Percentiles rank a stretch among this genome's conserved stretches.
These are phyloP conservation scores for Lagothrix lagotricha DNA, from an alignment of 2,797 vertebrate species.

Conservation along the genomic window DNA sequence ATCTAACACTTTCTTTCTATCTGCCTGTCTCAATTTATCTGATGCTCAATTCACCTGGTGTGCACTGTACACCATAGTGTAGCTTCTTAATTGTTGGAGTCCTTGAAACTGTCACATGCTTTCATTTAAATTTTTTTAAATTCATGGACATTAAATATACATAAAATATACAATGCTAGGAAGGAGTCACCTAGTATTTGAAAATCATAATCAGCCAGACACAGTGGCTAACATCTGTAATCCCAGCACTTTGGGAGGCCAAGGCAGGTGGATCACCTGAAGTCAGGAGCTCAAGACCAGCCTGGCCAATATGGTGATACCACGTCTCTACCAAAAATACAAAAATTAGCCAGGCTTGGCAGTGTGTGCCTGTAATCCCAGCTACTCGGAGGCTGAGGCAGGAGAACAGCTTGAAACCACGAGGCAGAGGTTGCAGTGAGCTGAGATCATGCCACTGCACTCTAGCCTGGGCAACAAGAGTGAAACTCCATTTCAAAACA, in stretches of 20 bases:
- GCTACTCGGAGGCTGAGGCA: not conserved
- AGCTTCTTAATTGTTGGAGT: not conserved
- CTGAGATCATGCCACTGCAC: not conserved
- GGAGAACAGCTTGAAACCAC: too few species aligned
- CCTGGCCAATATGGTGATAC: not conserved
- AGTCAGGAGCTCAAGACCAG: not conserved
- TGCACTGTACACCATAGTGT: not conserved
- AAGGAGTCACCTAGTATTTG: not conserved
- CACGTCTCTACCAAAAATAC: not conserved
- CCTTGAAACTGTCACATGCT: not conserved
- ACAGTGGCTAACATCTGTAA: not conserved
- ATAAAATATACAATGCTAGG: not conserved
- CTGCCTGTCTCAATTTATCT: not conserved
- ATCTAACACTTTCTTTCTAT: not conserved
- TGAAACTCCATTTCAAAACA: not conserved
- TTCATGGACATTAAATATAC: not conserved
- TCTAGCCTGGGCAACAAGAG: not conserved
- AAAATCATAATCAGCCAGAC: not conserved
- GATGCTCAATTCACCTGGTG: not conserved
- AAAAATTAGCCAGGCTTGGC: not conserved
- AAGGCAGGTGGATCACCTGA: not conserved
- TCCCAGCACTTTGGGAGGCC: not conserved
- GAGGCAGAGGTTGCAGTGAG: not conserved
- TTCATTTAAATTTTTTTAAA: not conserved
- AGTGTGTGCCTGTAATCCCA: not conserved